Percentiles rank a stretch among this genome's conserved stretches.
Evolutionary conservation across 2,113 vertebrate genomes (phyloP).

Genomic region (Tautogolabrus adspersus): DNA sequence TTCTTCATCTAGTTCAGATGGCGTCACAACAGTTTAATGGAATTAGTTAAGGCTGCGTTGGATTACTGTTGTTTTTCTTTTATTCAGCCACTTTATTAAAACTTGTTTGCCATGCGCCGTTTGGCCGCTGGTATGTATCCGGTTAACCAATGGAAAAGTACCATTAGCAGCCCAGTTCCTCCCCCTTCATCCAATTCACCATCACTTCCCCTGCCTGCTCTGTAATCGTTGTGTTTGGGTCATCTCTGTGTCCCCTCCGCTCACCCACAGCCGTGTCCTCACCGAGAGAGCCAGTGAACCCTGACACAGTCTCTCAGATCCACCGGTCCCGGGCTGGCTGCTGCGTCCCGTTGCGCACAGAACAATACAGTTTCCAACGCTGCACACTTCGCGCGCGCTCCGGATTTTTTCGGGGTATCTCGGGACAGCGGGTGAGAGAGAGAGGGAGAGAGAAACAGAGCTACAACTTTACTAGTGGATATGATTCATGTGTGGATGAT

Average conservation of each 20-base stretch:
- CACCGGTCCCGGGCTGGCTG: constrained; percentile 31
- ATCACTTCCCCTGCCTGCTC: constrained; percentile 5
- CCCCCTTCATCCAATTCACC: constrained; percentile 10
- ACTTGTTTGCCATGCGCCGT: neutral
- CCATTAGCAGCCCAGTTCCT: constrained; percentile 1
- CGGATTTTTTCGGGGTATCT: neutral
- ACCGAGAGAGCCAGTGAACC: constrained; percentile 1
- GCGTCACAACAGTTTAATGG: neutral
- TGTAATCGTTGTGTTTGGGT: constrained; percentile 30
- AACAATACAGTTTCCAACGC: constrained; percentile 6
- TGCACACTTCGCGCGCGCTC: constrained; percentile 3
- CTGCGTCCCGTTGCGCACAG: constrained; percentile 59
- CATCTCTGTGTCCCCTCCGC: constrained; percentile 15
- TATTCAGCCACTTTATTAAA: neutral
- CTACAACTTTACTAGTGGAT: constrained; percentile 27
- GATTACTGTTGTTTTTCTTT: neutral
- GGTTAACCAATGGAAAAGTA: constrained; percentile 53
- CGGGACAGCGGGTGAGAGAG: neutral
- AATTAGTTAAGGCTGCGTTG: neutral
- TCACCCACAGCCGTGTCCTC: constrained; percentile 20
- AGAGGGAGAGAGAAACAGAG: neutral
- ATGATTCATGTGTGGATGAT: constrained; percentile 24
- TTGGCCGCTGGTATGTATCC: neutral
- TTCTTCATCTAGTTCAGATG: neutral
- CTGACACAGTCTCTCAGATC: constrained; percentile 7